Percentiles rank a stretch among this genome's conserved stretches.
phyloP scores from a whole-genome alignment of 2,113 vertebrate species.

The Climacteris rufus region DNA sequence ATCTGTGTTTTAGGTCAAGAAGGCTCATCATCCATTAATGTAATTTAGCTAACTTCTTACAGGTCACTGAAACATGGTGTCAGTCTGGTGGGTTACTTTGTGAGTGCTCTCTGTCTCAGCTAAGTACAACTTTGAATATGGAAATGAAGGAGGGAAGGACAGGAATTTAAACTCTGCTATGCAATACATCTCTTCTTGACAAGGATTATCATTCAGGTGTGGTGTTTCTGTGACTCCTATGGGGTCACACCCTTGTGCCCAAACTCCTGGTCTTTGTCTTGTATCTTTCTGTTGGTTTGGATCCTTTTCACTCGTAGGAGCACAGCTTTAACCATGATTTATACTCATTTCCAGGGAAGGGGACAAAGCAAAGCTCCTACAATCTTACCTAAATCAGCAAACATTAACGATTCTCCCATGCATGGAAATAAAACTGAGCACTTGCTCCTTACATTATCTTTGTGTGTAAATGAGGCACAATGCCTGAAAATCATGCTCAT shows the following conservation, averaged over 20 bases:
- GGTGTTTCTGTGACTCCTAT: neutral
- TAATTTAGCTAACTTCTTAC: constrained; percentile 43
- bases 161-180: neutral
- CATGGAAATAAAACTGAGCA: neutral
- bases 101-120: neutral
- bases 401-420: neutral
- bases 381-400: neutral
- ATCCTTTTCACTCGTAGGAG: neutral
- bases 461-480: constrained; percentile 4
- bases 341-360: neutral
- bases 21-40: constrained; percentile 48
- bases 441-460: neutral
- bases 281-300: neutral
- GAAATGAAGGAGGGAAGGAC: neutral
- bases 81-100: constrained; percentile 27
- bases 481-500: neutral
- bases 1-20: constrained; percentile 65
- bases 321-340: neutral
- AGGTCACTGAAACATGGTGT: neutral
- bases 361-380: neutral
- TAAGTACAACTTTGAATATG: neutral
- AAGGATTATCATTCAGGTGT: neutral
- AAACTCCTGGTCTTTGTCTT: neutral
- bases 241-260: neutral
- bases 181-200: neutral